phyloP scores from a whole-genome alignment of 2,113 vertebrate species.

The Narcine bancroftii region DNA sequence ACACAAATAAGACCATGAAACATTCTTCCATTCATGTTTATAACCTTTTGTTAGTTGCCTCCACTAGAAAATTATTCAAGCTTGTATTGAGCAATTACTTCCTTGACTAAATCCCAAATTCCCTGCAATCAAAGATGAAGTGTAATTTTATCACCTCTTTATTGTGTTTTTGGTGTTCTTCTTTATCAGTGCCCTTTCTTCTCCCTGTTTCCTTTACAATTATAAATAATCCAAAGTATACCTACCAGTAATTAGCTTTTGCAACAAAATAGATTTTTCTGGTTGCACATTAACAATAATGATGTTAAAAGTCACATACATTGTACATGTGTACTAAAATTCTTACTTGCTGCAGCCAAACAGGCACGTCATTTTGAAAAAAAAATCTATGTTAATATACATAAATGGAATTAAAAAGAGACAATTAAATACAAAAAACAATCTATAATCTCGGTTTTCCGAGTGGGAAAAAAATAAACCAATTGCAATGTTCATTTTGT shows the following conservation, averaged over 20 bases:
- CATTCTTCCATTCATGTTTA: not conserved
- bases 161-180: not conserved
- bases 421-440: too few species aligned
- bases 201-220: not conserved
- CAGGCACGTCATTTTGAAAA: too few species aligned
- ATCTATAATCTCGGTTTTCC: too few species aligned
- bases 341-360: too few species aligned
- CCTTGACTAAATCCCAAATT: not conserved
- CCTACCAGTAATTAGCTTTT: constrained; percentile 25
- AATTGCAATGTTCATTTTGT: too few species aligned
- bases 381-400: too few species aligned
- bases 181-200: not conserved
- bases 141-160: not conserved
- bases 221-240: not conserved
- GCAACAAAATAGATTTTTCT: too few species aligned
- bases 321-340: too few species aligned
- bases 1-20: constrained; percentile 32
- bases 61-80: not conserved
- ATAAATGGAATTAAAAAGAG: too few species aligned
- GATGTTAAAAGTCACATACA: too few species aligned
- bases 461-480: too few species aligned
- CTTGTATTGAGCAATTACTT: not conserved
- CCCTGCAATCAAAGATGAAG: not conserved
- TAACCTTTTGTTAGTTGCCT: not conserved
- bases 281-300: not conserved